A percentile compares a stretch with the other conserved stretches of the same genome.
Evolutionary conservation across 2,888 invertebrate species (phyloP).

Genomic region (Mythimna pallens): DNA sequence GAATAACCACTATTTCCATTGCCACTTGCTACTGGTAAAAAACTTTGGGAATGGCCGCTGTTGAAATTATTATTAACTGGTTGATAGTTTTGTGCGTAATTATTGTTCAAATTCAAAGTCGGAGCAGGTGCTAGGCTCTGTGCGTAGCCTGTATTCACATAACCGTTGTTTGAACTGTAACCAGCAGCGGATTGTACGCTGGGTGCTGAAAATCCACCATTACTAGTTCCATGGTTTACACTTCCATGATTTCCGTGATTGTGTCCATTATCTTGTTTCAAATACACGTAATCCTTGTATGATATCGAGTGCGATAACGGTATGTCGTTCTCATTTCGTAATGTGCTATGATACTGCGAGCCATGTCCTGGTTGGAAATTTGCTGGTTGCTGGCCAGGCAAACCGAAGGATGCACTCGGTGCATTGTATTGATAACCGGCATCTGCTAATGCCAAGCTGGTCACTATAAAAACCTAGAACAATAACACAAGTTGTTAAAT

Average conservation of each 20-base stretch:
- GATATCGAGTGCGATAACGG: conserved; percentile 67
- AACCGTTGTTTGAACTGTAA: conserved; percentile 15
- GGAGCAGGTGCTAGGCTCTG: conserved; percentile 6
- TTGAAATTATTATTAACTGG: conserved; percentile 12
- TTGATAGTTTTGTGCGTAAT: conserved; percentile 18
- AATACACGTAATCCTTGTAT: conserved; percentile 65
- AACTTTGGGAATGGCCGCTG: conserved; percentile 4
- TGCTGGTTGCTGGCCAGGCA: conserved; percentile 1
- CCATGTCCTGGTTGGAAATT: conserved; percentile 5
- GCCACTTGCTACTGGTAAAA: conserved; percentile 16
- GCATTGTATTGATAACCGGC: conserved; percentile 56
- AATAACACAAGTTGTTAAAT: conserved; percentile 37
- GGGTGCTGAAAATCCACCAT: not conserved
- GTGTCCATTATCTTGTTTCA: conserved; percentile 64
- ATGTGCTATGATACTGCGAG: not conserved
- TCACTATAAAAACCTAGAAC: conserved; percentile 53
- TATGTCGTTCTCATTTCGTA: conserved; percentile 54
- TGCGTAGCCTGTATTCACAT: conserved; percentile 29
- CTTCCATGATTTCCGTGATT: conserved; percentile 7
- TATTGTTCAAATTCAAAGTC: conserved; percentile 25
- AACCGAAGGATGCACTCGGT: conserved; percentile 10
- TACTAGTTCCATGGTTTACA: conserved; percentile 1
- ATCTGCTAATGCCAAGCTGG: conserved; percentile 40
- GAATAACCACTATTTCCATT: conserved; percentile 22
- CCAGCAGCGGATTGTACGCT: not conserved